phyloP scores from a whole-genome alignment of 2,888 invertebrate genomes.

The Stenurella melanura region DNA sequence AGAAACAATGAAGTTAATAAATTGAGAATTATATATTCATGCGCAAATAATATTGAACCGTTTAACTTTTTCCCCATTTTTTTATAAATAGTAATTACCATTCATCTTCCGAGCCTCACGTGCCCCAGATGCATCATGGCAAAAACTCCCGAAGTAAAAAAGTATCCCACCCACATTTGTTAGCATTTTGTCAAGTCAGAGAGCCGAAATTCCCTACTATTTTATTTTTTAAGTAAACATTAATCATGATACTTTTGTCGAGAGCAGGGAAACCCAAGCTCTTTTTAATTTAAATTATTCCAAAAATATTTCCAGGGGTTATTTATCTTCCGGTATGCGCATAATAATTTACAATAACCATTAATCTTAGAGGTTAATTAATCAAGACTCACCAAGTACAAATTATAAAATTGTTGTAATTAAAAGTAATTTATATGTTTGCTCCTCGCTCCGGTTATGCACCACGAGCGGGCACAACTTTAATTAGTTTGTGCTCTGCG shows the following conservation, averaged over 20 bases:
- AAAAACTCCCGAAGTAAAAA: conserved; percentile 1
- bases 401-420: conserved; percentile 74
- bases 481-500: conserved; percentile 58
- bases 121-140: neutral
- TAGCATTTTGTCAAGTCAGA: conserved; percentile 18
- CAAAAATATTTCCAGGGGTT: conserved; percentile 57
- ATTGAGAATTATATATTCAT: too few relatives aligned
- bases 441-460: conserved; percentile 69
- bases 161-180: conserved; percentile 8
- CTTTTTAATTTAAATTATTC: conserved; percentile 47
- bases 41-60: too few relatives aligned
- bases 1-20: too few relatives aligned
- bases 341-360: conserved; percentile 71
- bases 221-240: conserved; percentile 23
- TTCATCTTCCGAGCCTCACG: neutral
- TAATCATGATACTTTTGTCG: conserved; percentile 21
- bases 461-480: conserved; percentile 66
- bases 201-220: conserved; percentile 11
- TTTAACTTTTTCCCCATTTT: neutral
- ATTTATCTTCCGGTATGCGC: conserved; percentile 66
- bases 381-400: conserved; percentile 72
- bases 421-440: conserved; percentile 73
- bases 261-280: neutral
- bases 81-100: neutral
- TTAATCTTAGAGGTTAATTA: conserved; percentile 72